These are phyloP conservation scores for Dreissena polymorpha DNA, from an alignment of 1,140 invertebrate genomes.

Conservation along the genomic window DNA sequence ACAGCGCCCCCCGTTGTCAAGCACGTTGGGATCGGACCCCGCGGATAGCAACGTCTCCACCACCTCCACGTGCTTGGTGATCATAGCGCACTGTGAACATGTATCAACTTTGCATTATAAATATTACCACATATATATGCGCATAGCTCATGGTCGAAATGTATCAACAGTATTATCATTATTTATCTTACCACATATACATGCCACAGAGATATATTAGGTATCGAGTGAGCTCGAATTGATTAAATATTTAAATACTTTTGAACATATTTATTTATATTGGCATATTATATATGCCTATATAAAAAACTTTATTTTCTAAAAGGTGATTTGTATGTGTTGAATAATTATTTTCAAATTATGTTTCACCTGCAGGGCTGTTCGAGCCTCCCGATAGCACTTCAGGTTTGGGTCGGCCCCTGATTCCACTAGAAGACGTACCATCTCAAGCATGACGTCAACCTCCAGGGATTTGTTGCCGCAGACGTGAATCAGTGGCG, in stretches of 20 bases:
- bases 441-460: slow-evolving; percentile 19
- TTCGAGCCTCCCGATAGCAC: slow-evolving; percentile 48
- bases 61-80: slow-evolving; percentile 52
- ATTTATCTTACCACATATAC: no score
- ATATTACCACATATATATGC: no score
- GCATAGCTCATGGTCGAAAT: slow-evolving; percentile 17
- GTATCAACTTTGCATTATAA: no score
- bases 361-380: slow-evolving; percentile 55
- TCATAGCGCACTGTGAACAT: slow-evolving; percentile 16
- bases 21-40: slow-evolving; percentile 52
- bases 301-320: no score
- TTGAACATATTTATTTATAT: no score
- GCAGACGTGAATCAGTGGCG: slow-evolving; percentile 54
- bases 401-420: slow-evolving; percentile 53
- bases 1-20: slow-evolving; percentile 51
- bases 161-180: no score
- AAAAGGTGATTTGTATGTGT: no score
- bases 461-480: slow-evolving; percentile 16
- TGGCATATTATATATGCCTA: no score
- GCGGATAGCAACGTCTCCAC: slow-evolving; percentile 58
- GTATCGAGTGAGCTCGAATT: no score
- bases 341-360: no score
- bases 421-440: slow-evolving; percentile 48
- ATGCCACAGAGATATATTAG: no score
- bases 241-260: no score